Evolutionary conservation across 2,888 invertebrate genomes (phyloP), one percentile per base, ranked within the genome.

Genomic region (Allacma fusca): DNA sequence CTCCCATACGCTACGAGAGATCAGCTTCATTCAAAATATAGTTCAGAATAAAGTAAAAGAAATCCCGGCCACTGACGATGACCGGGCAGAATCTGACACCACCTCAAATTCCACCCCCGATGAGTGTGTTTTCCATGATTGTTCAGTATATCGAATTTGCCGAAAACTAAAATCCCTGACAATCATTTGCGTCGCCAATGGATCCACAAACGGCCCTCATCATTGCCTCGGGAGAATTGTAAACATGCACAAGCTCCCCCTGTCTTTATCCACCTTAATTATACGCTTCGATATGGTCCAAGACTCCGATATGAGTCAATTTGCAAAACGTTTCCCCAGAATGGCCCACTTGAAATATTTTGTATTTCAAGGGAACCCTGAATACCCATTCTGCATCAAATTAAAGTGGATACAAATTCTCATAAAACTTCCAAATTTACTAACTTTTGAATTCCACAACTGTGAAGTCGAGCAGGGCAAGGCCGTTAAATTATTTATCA

Each of bases 371-470:
- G 71, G 71, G 19, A 71, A 71, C 50, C 71, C 71, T 0, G 28
- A 13, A 1, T 71, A 2, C n/a, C 71, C 71, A 0, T 71, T 23
- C 21, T 0, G n/a, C 13, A 16, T 71, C 28, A 19, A 71, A 16
- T 12, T 44, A 24, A 16, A 7, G 1, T 70, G 70, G 70, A 26
- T 71, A 1, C 50, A 71, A 24, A 57, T 16, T 50, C 29, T 71
- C 4, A 26, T 71, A 19, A 16, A 28, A 1, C 24, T 71, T 19
- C 57, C 71, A 0, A 40, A 71, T 16, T 26, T 71, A 9, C 13
- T 24, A 16, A 71, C 50, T 5, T 71, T 71, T n/a, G 71, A 71
- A 50, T 71, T 71, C 28, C 71, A 71, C 50, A 50, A 28, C 29
- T 71, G 71, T 21, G 28, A 57, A 16, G 57, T 71, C 2, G 71